These are phyloP conservation scores for Eupristina koningsbergeri DNA, from an alignment of 1,140 invertebrate genomes.

Conservation along the genomic window DNA sequence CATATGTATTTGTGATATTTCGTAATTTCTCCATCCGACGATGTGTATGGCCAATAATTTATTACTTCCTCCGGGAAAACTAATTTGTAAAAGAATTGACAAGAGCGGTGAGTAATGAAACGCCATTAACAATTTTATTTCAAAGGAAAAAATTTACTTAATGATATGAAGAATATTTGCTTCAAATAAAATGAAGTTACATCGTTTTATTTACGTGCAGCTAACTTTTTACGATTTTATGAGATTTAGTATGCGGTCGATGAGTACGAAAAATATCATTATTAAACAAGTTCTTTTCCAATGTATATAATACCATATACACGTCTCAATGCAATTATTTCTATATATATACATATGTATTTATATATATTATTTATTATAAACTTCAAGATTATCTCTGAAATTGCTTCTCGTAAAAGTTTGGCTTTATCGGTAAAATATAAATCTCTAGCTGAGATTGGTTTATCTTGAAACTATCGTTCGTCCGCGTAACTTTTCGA, in stretches of 20 bases:
- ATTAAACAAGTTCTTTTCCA: too few species aligned
- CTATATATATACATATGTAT: too few species aligned
- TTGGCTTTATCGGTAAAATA: background rate
- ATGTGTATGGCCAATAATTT: background rate
- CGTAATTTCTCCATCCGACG: background rate
- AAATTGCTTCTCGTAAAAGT: too few species aligned
- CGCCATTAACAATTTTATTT: background rate
- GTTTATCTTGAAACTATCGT: conserved; percentile 18
- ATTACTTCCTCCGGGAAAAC: background rate
- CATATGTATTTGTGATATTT: too few species aligned
- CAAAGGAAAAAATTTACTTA: background rate
- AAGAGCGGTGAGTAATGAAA: background rate
- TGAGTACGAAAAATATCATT: too few species aligned
- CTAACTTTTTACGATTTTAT: conserved; percentile 23
- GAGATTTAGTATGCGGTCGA: conserved; percentile 1
- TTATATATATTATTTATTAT: too few species aligned
- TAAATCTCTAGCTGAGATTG: background rate
- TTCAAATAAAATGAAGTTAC: conserved; percentile 32
- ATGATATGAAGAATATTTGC: background rate
- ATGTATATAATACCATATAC: too few species aligned
- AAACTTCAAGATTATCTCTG: too few species aligned
- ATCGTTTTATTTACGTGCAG: background rate
- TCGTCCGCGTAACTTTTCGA: background rate
- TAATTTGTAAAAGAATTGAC: background rate
- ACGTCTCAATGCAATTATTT: too few species aligned